Conservation (phyloP, 2,888 invertebrate genomes). For the Candidula unifasciata region DNA sequence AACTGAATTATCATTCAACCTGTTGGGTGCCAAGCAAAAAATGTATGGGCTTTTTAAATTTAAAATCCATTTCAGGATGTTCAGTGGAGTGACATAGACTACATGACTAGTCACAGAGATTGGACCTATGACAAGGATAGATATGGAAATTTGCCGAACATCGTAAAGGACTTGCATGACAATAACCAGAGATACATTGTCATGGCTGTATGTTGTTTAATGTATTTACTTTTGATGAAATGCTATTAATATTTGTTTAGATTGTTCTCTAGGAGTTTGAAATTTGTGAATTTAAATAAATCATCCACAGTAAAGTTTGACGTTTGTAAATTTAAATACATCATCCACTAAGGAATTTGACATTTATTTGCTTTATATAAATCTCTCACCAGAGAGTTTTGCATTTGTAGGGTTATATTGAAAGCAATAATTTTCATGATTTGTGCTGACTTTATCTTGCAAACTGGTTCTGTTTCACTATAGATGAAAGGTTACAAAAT, state of each 20-base stretch:
- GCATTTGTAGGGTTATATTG: too few species aligned
- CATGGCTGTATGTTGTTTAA: slow-evolving; percentile 74
- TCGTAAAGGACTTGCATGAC: slow-evolving; percentile 68
- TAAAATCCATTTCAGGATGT: slow-evolving; percentile 62
- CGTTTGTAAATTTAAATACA: neutral
- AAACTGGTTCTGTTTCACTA: too few species aligned
- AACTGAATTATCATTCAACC: too few species aligned
- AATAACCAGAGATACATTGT: slow-evolving; percentile 70
- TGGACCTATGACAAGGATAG: slow-evolving; percentile 67
- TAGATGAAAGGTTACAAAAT: too few species aligned
- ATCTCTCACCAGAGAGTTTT: too few species aligned
- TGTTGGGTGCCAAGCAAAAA: too few species aligned
- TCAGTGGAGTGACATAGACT: slow-evolving; percentile 74
- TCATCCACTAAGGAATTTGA: too few species aligned
- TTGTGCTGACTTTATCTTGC: too few species aligned
- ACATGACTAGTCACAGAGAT: slow-evolving; percentile 67
- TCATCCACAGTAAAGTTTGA: too few species aligned
- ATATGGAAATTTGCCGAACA: slow-evolving; percentile 62
- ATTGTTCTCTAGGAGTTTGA: neutral
- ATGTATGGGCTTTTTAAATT: neutral
- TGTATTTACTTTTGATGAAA: neutral
- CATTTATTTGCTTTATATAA: too few species aligned
- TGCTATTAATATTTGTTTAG: too few species aligned
- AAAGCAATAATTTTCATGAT: too few species aligned
- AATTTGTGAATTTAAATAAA: neutral